Percentiles rank a stretch among this genome's conserved stretches.
Evolutionary conservation across 2,888 invertebrate species (phyloP).

Genomic region (Meghimatium bilineatum): DNA sequence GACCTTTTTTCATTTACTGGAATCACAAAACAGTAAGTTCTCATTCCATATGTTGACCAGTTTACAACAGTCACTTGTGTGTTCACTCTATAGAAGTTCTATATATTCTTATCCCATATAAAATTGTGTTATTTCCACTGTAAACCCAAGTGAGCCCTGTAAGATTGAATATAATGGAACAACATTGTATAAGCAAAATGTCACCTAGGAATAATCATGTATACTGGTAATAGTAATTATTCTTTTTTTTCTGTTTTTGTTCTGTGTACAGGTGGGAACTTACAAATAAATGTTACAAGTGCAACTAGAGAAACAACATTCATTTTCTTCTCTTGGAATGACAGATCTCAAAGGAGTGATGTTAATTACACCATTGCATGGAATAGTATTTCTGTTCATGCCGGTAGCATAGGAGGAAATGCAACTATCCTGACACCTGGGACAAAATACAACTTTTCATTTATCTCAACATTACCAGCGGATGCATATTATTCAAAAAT

Average conservation of each 20-base stretch:
- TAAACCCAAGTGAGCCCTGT: too few species aligned
- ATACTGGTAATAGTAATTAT: too few species aligned
- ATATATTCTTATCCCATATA: too few species aligned
- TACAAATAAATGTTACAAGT: neutral
- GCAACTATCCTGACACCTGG: neutral
- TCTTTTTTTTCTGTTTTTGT: neutral
- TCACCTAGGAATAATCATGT: neutral
- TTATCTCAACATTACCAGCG: neutral
- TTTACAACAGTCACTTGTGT: too few species aligned
- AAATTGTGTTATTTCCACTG: too few species aligned
- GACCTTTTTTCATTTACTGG: too few species aligned
- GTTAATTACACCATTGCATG: conserved; percentile 4
- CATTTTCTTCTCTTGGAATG: neutral
- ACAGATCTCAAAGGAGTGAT: neutral
- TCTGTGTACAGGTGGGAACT: neutral
- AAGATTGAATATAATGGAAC: too few species aligned
- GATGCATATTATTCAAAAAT: neutral
- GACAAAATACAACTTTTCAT: neutral
- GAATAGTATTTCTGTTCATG: neutral
- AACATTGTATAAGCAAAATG: too few species aligned
- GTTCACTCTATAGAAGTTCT: too few species aligned
- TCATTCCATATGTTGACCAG: too few species aligned
- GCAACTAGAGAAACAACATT: neutral
- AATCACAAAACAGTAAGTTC: too few species aligned
- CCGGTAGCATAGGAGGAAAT: neutral